phyloP scores from a whole-genome alignment of 2,888 invertebrate species.

The Sylvicola cinctus region DNA sequence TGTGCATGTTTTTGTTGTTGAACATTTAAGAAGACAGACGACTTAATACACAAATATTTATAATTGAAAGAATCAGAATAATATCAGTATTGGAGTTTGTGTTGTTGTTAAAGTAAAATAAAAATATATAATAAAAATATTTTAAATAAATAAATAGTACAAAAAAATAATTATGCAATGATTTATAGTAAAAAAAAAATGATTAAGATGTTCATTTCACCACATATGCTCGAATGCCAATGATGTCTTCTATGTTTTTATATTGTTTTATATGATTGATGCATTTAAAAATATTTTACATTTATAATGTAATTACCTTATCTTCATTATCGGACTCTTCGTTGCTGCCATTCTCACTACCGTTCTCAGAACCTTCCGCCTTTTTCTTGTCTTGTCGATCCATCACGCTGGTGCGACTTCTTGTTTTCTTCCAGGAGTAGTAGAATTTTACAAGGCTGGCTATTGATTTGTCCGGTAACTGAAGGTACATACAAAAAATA shows the following conservation, averaged over 20 bases:
- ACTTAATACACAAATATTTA: too few relatives aligned
- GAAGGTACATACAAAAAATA: slow-evolving; percentile 13
- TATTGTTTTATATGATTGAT: too few relatives aligned
- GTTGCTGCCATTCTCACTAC: slow-evolving; percentile 62
- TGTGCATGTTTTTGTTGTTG: slow-evolving; percentile 20
- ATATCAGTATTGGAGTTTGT: too few relatives aligned
- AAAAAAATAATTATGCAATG: neutral
- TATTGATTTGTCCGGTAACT: slow-evolving; percentile 94
- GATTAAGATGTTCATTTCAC: too few relatives aligned
- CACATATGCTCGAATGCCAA: too few relatives aligned
- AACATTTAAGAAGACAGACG: too few relatives aligned
- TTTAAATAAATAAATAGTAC: neutral
- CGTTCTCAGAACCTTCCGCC: slow-evolving; percentile 45
- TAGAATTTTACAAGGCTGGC: slow-evolving; percentile 92
- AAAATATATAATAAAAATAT: neutral
- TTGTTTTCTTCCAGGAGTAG: slow-evolving; percentile 95
- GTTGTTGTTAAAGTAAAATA: neutral
- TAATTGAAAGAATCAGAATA: too few relatives aligned
- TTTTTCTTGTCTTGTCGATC: slow-evolving; percentile 51
- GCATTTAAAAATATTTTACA: too few relatives aligned
- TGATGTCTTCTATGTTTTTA: too few relatives aligned
- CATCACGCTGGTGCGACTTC: slow-evolving; percentile 82
- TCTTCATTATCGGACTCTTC: slow-evolving; percentile 80
- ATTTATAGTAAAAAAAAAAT: neutral
- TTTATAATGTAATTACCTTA: slow-evolving; percentile 58